These are phyloP conservation scores for Drosophila micromelanica DNA, from an alignment of 1,140 invertebrate genomes.

Conservation along the genomic window DNA sequence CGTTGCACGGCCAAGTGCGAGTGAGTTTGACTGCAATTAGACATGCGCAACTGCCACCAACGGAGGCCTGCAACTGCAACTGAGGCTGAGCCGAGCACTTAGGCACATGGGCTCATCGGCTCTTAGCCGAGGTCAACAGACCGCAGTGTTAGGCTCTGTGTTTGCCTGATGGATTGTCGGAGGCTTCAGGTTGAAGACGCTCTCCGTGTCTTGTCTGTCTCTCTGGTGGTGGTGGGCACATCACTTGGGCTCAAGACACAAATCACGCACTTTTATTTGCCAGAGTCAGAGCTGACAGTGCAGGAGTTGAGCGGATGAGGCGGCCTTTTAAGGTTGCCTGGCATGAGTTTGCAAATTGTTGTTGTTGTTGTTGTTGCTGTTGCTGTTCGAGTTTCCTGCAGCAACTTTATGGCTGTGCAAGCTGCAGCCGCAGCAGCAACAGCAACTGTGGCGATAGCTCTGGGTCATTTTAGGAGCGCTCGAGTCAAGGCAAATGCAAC, in stretches of 20 bases:
- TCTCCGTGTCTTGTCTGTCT: constrained; percentile 16
- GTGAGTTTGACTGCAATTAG: constrained; percentile 76
- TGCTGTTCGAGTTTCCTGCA: constrained; percentile 70
- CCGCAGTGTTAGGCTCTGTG: constrained; percentile 53
- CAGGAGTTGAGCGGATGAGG: constrained; percentile 54
- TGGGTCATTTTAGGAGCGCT: constrained; percentile 77
- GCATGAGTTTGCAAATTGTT: constrained; percentile 83
- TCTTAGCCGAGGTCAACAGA: constrained; percentile 71
- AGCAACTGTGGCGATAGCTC: constrained; percentile 66
- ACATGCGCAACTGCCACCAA: constrained; percentile 65
- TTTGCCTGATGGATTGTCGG: constrained; percentile 75
- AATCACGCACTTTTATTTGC: constrained; percentile 82
- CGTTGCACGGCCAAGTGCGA: constrained; percentile 43
- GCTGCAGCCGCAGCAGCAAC: constrained; percentile 4
- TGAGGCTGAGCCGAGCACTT: constrained; percentile 5
- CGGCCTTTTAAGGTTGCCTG: constrained; percentile 79
- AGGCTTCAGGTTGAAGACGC: constrained; percentile 42
- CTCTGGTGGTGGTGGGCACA: constrained; percentile 59
- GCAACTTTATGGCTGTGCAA: constrained; percentile 71
- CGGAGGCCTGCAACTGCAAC: constrained; percentile 26
- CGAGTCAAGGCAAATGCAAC: constrained; percentile 78
- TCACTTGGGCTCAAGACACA: constrained; percentile 61
- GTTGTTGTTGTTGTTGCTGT: constrained; percentile 43
- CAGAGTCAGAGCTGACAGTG: constrained; percentile 27
- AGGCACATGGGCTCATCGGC: not conserved